Conservation (phyloP, 2,113 vertebrate species). For the Odontophorus gujanensis region DNA sequence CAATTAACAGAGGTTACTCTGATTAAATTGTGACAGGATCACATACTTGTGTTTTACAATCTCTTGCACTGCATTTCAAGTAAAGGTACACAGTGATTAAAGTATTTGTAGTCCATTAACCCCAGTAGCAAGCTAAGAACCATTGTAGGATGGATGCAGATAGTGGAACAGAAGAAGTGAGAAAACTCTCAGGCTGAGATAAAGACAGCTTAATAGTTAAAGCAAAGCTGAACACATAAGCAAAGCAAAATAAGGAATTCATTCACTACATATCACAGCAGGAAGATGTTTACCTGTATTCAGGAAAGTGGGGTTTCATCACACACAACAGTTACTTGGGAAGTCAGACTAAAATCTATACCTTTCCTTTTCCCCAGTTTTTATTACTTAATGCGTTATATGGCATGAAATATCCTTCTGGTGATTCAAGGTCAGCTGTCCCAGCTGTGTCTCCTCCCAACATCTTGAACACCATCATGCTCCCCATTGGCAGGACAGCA, state of each 20-base stretch:
- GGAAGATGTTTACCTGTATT: background rate
- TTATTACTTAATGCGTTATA: background rate
- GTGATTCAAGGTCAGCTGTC: background rate
- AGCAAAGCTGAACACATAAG: background rate
- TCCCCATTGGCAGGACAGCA: rapidly evolving
- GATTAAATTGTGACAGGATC: background rate
- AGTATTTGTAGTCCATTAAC: background rate
- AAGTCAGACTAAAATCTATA: background rate
- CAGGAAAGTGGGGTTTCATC: background rate
- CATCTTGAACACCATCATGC: background rate
- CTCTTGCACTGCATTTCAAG: background rate
- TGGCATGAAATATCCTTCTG: background rate
- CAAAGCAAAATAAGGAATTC: background rate
- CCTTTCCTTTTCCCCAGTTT: rapidly evolving
- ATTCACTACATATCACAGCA: rapidly evolving
- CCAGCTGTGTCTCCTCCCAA: background rate
- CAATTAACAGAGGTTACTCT: background rate
- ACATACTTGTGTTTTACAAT: background rate
- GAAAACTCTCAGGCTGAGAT: background rate
- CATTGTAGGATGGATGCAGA: rapidly evolving
- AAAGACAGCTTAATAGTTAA: background rate
- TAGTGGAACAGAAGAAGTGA: background rate
- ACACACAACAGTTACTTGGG: background rate
- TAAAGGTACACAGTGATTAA: background rate
- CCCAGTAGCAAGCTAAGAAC: background rate